Evolutionary conservation across 2,113 vertebrate species (phyloP).

Genomic region (Psilopogon haemacephalus): DNA sequence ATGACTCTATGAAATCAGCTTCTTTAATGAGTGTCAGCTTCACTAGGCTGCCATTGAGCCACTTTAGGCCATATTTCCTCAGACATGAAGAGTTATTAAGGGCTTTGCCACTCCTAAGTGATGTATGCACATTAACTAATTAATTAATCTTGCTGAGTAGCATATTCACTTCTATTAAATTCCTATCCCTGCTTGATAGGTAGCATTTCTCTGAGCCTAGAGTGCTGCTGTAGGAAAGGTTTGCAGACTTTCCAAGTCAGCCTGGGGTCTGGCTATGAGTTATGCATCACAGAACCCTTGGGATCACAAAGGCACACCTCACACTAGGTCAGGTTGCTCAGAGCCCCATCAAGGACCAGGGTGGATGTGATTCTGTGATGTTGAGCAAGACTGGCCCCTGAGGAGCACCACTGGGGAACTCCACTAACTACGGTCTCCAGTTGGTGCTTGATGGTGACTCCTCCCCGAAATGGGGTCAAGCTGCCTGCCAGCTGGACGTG

Average conservation of each 20-base stretch:
- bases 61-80: constrained; percentile 49
- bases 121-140: constrained; percentile 51
- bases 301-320: too few relatives aligned
- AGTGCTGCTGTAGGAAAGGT: not conserved
- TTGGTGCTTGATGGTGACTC: too few relatives aligned
- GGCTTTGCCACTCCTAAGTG: constrained; percentile 23
- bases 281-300: not conserved
- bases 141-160: constrained; percentile 59
- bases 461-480: not conserved
- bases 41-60: constrained; percentile 12
- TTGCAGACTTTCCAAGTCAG: not conserved
- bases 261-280: not conserved
- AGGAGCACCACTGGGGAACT: too few relatives aligned
- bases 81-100: constrained; percentile 30
- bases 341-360: too few relatives aligned
- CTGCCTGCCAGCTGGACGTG: not conserved
- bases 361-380: too few relatives aligned
- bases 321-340: too few relatives aligned
- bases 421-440: too few relatives aligned
- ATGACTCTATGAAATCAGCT: not conserved
- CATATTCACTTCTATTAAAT: constrained; percentile 61
- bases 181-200: constrained; percentile 24
- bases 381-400: too few relatives aligned
- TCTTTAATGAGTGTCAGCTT: not conserved
- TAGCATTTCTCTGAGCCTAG: not conserved